phyloP scores from a whole-genome alignment of 2,888 invertebrate genomes.

The Phortica magna region DNA sequence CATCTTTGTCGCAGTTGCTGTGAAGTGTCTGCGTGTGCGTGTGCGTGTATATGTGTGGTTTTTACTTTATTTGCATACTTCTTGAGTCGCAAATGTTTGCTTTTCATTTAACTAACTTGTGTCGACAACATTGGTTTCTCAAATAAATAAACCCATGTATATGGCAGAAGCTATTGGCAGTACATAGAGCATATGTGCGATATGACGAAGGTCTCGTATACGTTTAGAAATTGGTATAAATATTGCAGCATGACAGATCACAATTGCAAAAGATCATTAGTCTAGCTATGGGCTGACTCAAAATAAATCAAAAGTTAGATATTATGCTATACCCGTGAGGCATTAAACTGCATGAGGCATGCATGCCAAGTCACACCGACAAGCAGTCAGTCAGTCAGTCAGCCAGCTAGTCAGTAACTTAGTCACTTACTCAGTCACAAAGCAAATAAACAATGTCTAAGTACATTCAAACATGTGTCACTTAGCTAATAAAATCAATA shows the following conservation, averaged over 20 bases:
- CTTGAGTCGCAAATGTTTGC: conserved; percentile 42
- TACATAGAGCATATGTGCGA: background rate
- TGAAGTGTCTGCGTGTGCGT: too few species aligned
- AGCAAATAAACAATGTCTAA: conserved; percentile 14
- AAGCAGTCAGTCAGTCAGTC: background rate
- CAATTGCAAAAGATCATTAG: too few species aligned
- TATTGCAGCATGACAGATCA: too few species aligned
- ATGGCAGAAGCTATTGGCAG: background rate
- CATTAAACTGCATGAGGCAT: too few species aligned
- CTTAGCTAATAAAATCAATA: conserved; percentile 72
- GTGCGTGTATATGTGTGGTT: background rate
- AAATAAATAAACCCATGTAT: background rate
- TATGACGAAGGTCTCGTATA: background rate
- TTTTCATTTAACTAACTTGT: conserved; percentile 43
- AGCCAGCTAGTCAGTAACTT: background rate
- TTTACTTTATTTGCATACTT: conserved; percentile 42
- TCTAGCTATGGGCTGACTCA: too few species aligned
- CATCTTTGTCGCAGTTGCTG: background rate
- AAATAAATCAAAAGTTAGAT: too few species aligned
- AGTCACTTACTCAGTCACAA: conserved; percentile 4
- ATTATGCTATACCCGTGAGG: too few species aligned
- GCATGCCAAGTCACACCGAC: too few species aligned
- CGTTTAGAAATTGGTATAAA: too few species aligned
- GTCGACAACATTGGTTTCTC: conserved; percentile 5
- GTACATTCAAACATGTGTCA: conserved; percentile 57